These are phyloP conservation scores for Heliconius congener DNA, from an alignment of 1,140 invertebrate genomes.

Conservation along the genomic window DNA sequence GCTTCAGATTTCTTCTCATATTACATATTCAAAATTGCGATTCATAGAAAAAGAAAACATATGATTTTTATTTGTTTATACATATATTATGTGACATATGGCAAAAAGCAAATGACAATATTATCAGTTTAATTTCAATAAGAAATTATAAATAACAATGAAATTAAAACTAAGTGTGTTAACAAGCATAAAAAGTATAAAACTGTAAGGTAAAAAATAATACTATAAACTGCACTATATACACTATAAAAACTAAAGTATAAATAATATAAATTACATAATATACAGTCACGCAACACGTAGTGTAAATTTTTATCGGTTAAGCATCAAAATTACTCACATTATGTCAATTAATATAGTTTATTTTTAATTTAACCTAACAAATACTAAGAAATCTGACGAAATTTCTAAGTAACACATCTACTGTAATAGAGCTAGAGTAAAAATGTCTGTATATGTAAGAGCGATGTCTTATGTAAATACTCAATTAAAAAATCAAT, in stretches of 20 bases:
- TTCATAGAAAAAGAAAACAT: conserved; percentile 43
- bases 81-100: neutral
- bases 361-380: neutral
- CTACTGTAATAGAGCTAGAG: no score
- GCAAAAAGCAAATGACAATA: neutral
- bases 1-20: conserved; percentile 44
- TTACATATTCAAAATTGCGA: conserved; percentile 57
- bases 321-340: neutral
- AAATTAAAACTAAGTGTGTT: neutral
- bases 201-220: neutral
- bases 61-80: conserved; percentile 31
- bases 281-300: neutral
- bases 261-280: neutral
- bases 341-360: neutral
- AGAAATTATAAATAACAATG: no score
- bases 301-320: neutral
- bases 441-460: no score
- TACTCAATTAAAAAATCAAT: no score
- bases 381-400: neutral
- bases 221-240: neutral
- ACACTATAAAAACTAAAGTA: neutral
- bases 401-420: no score
- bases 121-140: neutral
- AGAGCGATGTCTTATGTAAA: no score
- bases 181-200: neutral